These are phyloP conservation scores for Autographa pulchrina DNA, from an alignment of 2,888 invertebrate species.

Conservation along the genomic window DNA sequence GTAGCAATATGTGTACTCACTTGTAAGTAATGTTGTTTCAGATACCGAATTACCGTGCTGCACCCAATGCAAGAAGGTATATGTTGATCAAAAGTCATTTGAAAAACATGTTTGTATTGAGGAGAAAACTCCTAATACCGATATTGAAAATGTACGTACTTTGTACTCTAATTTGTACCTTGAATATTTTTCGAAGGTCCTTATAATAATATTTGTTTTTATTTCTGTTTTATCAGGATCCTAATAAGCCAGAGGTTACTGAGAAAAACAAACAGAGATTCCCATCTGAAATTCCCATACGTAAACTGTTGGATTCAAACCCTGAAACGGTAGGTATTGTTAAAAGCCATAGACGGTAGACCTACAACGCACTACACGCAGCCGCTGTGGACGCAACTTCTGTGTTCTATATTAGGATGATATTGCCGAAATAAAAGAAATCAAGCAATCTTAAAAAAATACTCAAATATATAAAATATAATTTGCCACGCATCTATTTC, in stretches of 20 bases:
- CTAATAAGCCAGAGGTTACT: slow-evolving; percentile 39
- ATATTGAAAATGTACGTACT: slow-evolving; percentile 51
- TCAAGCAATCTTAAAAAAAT: too few relatives aligned
- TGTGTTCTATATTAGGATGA: too few relatives aligned
- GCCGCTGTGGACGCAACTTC: too few relatives aligned
- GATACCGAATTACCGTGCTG: slow-evolving; percentile 76
- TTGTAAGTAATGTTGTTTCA: slow-evolving; percentile 64
- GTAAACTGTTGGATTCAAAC: slow-evolving; percentile 70
- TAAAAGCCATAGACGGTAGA: background rate
- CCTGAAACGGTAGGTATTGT: slow-evolving; percentile 65
- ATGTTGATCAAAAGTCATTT: slow-evolving; percentile 72
- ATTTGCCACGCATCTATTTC: too few relatives aligned
- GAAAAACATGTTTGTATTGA: slow-evolving; percentile 72
- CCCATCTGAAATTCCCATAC: slow-evolving; percentile 69
- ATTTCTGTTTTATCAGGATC: slow-evolving; percentile 40
- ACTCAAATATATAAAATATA: too few relatives aligned
- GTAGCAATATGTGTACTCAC: background rate
- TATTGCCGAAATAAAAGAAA: too few relatives aligned
- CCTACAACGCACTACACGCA: too few relatives aligned
- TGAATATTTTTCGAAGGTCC: background rate
- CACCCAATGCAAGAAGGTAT: slow-evolving; percentile 79
- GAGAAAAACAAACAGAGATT: slow-evolving; percentile 55
- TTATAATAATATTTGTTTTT: background rate
- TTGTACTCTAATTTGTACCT: background rate
- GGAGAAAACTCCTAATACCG: slow-evolving; percentile 34